Percentiles rank a stretch among this genome's conserved stretches.
phyloP scores from a whole-genome alignment of 92 coral and sea anemone genomes.

The Epizoanthus scotinus region DNA sequence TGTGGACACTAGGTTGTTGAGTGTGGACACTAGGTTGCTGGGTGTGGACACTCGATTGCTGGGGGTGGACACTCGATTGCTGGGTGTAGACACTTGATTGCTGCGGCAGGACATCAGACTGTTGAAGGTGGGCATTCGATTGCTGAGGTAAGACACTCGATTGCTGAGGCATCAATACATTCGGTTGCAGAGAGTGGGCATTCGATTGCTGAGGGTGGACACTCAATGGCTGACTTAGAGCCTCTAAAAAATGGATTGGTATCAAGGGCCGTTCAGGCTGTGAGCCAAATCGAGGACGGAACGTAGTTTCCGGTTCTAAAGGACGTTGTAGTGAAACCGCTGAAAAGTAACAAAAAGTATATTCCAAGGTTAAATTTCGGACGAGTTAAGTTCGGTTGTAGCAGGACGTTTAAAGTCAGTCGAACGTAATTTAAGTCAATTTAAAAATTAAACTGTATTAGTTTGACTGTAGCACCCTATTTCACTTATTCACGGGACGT shows the following conservation, averaged over 20 bases:
- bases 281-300: slow-evolving; percentile 6
- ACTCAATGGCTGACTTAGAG: neutral
- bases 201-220: neutral
- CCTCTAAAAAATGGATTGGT: neutral
- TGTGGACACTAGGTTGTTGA: neutral
- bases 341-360: too few species aligned
- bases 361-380: too few species aligned
- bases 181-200: neutral
- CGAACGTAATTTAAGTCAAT: too few species aligned
- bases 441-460: too few species aligned
- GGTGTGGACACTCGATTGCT: neutral
- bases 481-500: too few species aligned
- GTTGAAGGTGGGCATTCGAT: neutral
- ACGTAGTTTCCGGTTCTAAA: neutral
- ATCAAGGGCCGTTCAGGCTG: neutral
- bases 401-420: too few species aligned
- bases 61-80: neutral
- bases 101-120: too few species aligned
- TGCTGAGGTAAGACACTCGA: neutral
- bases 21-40: neutral
- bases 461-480: too few species aligned
- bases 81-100: too few species aligned
- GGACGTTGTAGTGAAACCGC: neutral
- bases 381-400: too few species aligned
- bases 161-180: neutral